Evolutionary conservation across 1,140 invertebrate species (phyloP).

Genomic region (Kradibia gibbosae): DNA sequence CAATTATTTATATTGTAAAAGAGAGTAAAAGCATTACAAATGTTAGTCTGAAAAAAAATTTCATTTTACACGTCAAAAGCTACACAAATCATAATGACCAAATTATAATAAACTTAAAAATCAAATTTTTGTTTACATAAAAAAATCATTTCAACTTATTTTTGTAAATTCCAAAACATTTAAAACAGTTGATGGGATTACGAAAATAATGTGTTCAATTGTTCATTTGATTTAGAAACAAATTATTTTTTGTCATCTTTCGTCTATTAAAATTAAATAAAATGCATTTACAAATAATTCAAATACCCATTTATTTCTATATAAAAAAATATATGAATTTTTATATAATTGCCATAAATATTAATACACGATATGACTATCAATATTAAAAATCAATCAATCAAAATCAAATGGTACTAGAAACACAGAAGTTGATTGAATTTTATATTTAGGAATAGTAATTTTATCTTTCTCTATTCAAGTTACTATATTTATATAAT

Average conservation of each 20-base stretch:
- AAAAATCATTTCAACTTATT: neutral
- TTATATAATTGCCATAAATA: conserved; percentile 1
- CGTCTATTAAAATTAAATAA: conserved; percentile 8
- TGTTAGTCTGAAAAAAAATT: neutral
- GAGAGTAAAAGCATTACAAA: neutral
- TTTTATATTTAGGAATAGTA: neutral
- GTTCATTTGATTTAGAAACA: conserved; percentile 10
- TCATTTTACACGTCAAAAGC: neutral
- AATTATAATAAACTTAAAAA: neutral
- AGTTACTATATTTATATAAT: neutral
- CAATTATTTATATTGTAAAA: neutral
- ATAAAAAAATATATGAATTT: neutral
- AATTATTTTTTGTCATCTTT: neutral
- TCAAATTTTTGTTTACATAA: neutral
- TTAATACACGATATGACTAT: neutral
- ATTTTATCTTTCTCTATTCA: neutral
- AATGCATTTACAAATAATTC: neutral
- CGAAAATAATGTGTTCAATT: neutral
- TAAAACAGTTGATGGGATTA: neutral
- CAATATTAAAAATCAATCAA: neutral
- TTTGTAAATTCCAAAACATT: neutral
- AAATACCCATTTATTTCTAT: neutral
- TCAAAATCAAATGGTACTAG: conserved; percentile 6
- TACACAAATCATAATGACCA: neutral
- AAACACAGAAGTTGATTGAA: conserved; percentile 15